Percentiles rank a stretch among this genome's conserved stretches.
These are phyloP conservation scores for Drosophila ustulata DNA, from an alignment of 2,888 invertebrate genomes.

Conservation along the genomic window DNA sequence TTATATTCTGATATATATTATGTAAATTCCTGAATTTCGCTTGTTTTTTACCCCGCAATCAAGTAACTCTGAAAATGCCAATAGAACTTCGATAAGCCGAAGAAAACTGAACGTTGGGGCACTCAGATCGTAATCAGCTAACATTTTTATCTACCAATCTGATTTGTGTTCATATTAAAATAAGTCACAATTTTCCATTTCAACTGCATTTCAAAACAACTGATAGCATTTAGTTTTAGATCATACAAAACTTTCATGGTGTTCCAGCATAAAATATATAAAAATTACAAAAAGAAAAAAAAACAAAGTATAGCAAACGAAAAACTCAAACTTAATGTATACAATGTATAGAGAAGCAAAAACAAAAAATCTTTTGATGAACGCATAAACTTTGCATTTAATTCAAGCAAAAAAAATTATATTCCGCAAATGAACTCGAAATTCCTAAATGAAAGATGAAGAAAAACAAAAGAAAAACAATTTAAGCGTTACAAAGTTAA, in stretches of 20 bases:
- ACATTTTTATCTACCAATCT: constrained; percentile 32
- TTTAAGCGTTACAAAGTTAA: constrained; percentile 57
- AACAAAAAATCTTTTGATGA: constrained; percentile 39
- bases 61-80: not conserved
- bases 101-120: not conserved
- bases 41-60: no score
- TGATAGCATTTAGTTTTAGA: constrained; percentile 30
- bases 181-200: constrained; percentile 36
- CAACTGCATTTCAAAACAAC: constrained; percentile 42
- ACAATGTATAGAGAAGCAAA: constrained; percentile 33
- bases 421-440: constrained; percentile 80
- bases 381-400: constrained; percentile 44
- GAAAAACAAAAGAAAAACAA: constrained; percentile 43
- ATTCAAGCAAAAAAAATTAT: constrained; percentile 42
- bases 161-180: constrained; percentile 64
- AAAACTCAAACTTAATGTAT: constrained; percentile 29
- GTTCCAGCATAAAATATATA: constrained; percentile 29
- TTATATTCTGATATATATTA: not conserved
- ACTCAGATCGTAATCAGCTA: not conserved
- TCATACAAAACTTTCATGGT: constrained; percentile 26
- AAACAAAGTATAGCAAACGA: not conserved
- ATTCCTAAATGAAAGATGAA: constrained; percentile 68
- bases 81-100: not conserved
- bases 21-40: not conserved
- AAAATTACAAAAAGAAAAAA: constrained; percentile 24